A percentile compares a stretch with the other conserved stretches of the same genome.
Conservation (phyloP, 2,113 vertebrate species). For the Sturnira hondurensis region DNA sequence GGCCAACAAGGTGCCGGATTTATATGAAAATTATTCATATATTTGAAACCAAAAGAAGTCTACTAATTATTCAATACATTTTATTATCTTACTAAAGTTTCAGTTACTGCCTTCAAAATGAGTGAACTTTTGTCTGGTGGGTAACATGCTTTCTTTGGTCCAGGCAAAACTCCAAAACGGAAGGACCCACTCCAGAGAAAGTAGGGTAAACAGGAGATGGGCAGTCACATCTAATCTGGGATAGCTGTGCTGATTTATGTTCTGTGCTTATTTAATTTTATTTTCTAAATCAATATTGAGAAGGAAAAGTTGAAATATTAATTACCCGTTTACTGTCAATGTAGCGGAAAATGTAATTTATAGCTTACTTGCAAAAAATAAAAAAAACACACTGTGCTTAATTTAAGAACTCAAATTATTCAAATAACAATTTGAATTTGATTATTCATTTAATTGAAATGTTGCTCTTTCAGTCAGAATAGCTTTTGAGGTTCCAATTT, state of each 20-base stretch:
- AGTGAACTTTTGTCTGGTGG: neutral
- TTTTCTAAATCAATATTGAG: slow-evolving; percentile 90
- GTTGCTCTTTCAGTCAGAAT: slow-evolving; percentile 77
- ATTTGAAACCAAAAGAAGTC: neutral
- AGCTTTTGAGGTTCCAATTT: slow-evolving; percentile 78
- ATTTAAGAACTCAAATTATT: slow-evolving; percentile 92
- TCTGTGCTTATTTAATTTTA: slow-evolving; percentile 83
- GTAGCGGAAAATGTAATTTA: slow-evolving; percentile 99
- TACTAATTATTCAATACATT: neutral
- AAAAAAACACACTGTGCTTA: slow-evolving; percentile 80
- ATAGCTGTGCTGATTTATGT: slow-evolving; percentile 79
- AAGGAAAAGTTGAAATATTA: slow-evolving; percentile 94
- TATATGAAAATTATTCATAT: neutral
- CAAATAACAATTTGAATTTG: slow-evolving; percentile 94
- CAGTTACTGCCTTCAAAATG: neutral
- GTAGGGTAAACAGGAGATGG: slow-evolving; percentile 49
- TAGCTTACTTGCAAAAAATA: slow-evolving; percentile 87
- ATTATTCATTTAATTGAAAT: slow-evolving; percentile 91
- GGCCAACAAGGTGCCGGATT: neutral
- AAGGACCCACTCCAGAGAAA: slow-evolving; percentile 50
- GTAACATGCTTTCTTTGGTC: neutral
- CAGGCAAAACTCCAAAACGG: neutral
- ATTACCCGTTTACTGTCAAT: slow-evolving; percentile 97
- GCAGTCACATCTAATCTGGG: slow-evolving; percentile 71
- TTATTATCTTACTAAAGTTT: neutral